These are phyloP conservation scores for Cremastobaeus sp. DNA, from an alignment of 2,888 invertebrate species.

Conservation along the genomic window DNA sequence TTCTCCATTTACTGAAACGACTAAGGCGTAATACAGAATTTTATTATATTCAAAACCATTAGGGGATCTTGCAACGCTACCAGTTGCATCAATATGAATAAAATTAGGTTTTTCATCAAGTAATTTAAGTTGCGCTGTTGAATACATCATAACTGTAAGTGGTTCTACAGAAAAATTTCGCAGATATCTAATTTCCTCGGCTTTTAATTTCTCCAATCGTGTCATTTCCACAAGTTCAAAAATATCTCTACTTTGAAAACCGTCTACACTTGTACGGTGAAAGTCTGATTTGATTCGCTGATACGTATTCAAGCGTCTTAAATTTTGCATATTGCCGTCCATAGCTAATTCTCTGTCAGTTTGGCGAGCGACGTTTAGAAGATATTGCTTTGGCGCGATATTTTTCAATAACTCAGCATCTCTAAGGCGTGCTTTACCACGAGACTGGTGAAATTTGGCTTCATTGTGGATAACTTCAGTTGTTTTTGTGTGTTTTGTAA, in stretches of 20 bases:
- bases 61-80: background rate
- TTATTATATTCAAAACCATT: background rate
- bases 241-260: too few relatives aligned
- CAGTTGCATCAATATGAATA: slow-evolving; percentile 9
- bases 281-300: background rate
- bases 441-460: too few relatives aligned
- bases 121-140: background rate
- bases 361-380: too few relatives aligned
- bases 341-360: too few relatives aligned
- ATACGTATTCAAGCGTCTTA: background rate
- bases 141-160: background rate
- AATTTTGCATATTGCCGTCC: background rate
- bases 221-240: background rate
- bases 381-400: too few relatives aligned
- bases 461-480: too few relatives aligned
- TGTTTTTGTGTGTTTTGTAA: too few relatives aligned
- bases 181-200: background rate
- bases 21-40: slow-evolving; percentile 9
- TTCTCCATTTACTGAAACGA: background rate
- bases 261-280: too few relatives aligned
- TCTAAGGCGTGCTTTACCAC: too few relatives aligned
- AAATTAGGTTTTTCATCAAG: background rate
- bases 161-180: too few relatives aligned
- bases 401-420: too few relatives aligned
- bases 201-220: background rate